Conservation (phyloP, 2,888 invertebrate species). For the Xylota segnis region DNA sequence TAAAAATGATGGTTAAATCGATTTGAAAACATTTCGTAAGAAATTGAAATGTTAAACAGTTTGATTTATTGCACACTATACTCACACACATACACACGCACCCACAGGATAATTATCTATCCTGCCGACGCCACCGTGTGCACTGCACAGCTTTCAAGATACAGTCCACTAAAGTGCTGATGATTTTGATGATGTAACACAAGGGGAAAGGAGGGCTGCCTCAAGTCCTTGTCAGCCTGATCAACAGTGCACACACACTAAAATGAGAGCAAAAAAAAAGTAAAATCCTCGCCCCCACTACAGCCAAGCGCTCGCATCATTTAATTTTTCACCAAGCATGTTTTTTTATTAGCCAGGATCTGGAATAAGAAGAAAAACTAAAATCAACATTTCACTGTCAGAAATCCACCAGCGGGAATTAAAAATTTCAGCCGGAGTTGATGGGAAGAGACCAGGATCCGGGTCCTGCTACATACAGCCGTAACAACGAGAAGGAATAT, state of each 20-base stretch:
- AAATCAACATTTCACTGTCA: constrained; percentile 5
- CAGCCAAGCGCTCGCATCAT: constrained; percentile 10
- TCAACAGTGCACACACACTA: background rate
- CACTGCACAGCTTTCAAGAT: too few species aligned
- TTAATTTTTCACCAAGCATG: constrained; percentile 15
- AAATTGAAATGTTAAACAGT: constrained; percentile 35
- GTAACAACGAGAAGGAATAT: background rate
- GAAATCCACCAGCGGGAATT: constrained; percentile 14
- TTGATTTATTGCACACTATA: constrained; percentile 28
- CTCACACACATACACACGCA: background rate
- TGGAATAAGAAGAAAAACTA: constrained; percentile 1
- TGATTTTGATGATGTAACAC: background rate
- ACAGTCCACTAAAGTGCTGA: constrained; percentile 5
- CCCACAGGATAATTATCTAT: constrained; percentile 25
- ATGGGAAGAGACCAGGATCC: background rate
- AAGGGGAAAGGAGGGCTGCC: background rate
- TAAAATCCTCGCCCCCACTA: background rate
- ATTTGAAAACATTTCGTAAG: background rate
- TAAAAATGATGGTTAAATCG: constrained; percentile 33
- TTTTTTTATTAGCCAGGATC: constrained; percentile 12
- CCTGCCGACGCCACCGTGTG: background rate
- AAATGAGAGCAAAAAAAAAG: background rate
- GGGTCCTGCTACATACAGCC: background rate
- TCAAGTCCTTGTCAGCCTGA: constrained; percentile 10
- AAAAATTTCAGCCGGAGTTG: constrained; percentile 19